phyloP scores from a whole-genome alignment of 2,888 invertebrate genomes.

The Synanthedon formicaeformis region DNA sequence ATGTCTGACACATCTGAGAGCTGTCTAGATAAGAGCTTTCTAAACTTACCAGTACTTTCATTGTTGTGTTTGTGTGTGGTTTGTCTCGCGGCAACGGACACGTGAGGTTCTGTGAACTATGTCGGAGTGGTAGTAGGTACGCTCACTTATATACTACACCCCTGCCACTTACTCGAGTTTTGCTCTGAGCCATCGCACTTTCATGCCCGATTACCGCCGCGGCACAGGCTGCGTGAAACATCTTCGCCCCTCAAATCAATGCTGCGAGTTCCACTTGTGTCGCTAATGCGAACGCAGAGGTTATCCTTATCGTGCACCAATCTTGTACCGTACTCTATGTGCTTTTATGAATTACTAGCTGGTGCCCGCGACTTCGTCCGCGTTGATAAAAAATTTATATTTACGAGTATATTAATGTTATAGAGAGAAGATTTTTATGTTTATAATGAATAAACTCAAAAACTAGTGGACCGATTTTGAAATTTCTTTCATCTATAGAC shows the following conservation, averaged over 20 bases:
- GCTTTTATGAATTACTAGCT: not conserved
- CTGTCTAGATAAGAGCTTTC: conserved; percentile 7
- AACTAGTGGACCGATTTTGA: too few species aligned
- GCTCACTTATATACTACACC: conserved; percentile 67
- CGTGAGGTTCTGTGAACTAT: conserved; percentile 59
- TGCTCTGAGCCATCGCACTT: conserved; percentile 57
- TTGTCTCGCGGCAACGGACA: conserved; percentile 44
- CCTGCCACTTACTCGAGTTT: conserved; percentile 56
- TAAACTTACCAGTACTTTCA: conserved; percentile 64
- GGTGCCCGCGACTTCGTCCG: too few species aligned
- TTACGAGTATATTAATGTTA: too few species aligned
- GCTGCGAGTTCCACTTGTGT: not conserved
- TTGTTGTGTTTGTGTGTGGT: conserved; percentile 39
- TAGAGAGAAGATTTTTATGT: too few species aligned
- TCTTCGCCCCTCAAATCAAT: not conserved
- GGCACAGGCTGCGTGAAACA: conserved; percentile 15
- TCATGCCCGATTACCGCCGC: conserved; percentile 50
- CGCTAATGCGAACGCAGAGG: not conserved
- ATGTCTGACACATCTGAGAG: not conserved
- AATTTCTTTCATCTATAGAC: too few species aligned
- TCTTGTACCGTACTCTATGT: not conserved
- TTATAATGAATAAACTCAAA: too few species aligned
- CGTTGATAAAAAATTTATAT: too few species aligned
- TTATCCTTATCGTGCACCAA: too few species aligned
- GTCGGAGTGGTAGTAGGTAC: conserved; percentile 59